These are phyloP conservation scores for Polyodon spathula DNA, from an alignment of 2,113 vertebrate genomes.

Conservation along the genomic window DNA sequence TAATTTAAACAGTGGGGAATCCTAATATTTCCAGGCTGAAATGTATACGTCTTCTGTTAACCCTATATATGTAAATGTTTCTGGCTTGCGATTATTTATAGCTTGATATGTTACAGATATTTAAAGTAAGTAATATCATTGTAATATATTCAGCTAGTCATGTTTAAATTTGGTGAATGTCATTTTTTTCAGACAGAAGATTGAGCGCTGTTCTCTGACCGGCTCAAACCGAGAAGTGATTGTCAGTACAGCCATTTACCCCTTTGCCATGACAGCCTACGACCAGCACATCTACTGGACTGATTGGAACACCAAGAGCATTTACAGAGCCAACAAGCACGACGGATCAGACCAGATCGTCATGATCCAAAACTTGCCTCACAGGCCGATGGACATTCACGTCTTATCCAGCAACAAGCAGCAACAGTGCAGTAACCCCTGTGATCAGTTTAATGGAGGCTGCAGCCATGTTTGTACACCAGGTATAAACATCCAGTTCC, in stretches of 20 bases:
- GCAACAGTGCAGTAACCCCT: conserved; percentile 80
- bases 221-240: conserved; percentile 77
- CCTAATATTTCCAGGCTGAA: too few species aligned
- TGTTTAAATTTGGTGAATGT: background rate
- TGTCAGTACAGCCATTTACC: conserved; percentile 73
- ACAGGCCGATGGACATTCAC: conserved; percentile 77
- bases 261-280: conserved; percentile 81
- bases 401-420: conserved; percentile 70
- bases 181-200: conserved; percentile 73
- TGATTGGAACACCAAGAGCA: conserved; percentile 78
- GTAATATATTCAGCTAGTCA: too few species aligned
- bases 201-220: conserved; percentile 77
- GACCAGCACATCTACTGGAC: conserved; percentile 93
- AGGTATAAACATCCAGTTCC: conserved; percentile 49
- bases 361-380: conserved; percentile 74
- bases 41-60: too few species aligned
- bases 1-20: too few species aligned
- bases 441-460: conserved; percentile 88
- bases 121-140: too few species aligned
- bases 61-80: too few species aligned
- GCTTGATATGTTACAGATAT: too few species aligned
- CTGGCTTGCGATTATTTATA: too few species aligned
- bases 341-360: conserved; percentile 80
- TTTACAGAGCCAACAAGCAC: conserved; percentile 88
- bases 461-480: conserved; percentile 91